Conservation (phyloP, 1,140 invertebrate species). For the Meloidogyne hapla region DNA sequence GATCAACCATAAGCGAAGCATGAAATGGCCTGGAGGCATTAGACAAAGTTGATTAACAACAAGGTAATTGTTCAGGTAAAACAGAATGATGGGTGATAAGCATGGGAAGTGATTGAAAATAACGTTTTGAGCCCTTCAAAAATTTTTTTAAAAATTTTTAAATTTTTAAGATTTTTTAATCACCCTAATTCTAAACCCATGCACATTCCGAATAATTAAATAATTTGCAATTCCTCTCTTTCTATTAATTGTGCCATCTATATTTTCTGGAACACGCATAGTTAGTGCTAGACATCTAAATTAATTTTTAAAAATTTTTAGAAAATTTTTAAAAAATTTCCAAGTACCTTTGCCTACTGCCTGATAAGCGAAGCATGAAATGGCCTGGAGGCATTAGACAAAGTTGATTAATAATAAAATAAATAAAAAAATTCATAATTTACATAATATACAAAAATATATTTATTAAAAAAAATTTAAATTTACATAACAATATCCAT, state of each 20-base stretch:
- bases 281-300: constrained; percentile 27
- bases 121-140: constrained; percentile 32
- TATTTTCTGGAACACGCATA: constrained; percentile 27
- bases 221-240: constrained; percentile 32
- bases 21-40: constrained; percentile 27
- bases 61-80: constrained; percentile 32
- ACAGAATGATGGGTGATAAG: constrained; percentile 37
- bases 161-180: background rate
- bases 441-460: no score
- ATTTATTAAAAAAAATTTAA: no score
- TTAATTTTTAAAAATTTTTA: no score
- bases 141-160: no score
- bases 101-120: constrained; percentile 37
- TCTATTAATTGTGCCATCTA: background rate
- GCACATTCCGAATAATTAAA: constrained; percentile 33
- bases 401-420: constrained; percentile 10
- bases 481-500: no score
- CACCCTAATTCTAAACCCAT: constrained; percentile 38
- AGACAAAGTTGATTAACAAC: constrained; percentile 14
- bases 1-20: constrained; percentile 28
- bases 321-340: no score
- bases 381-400: constrained; percentile 17
- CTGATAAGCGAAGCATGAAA: constrained; percentile 31
- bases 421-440: no score
- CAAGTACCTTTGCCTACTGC: constrained; percentile 16